phyloP scores from a whole-genome alignment of 2,888 invertebrate species.

The Prenolepis imparis region DNA sequence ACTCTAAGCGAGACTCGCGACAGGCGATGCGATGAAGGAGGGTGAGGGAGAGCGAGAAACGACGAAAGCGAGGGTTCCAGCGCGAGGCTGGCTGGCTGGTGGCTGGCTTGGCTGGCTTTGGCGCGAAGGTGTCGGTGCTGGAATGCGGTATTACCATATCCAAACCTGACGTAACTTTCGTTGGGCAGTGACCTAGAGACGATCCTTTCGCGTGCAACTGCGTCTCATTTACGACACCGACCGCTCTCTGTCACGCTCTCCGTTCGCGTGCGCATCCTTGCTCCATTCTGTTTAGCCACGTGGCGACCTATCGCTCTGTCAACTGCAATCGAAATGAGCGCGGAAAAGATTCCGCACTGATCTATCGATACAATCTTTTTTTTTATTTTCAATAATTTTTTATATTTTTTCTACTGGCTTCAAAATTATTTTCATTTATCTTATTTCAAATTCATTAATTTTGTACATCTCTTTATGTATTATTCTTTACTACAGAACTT shows the following conservation, averaged over 20 bases:
- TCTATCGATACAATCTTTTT: neutral
- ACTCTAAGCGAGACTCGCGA: conserved; percentile 65
- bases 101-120: conserved; percentile 27
- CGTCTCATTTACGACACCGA: conserved; percentile 69
- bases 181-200: conserved; percentile 84
- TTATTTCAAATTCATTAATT: neutral
- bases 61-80: conserved; percentile 40
- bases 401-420: neutral
- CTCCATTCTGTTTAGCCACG: conserved; percentile 34
- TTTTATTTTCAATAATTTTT: too few species aligned
- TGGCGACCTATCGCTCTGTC: neutral
- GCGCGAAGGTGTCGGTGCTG: conserved; percentile 78
- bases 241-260: conserved; percentile 36
- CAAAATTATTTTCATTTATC: neutral
- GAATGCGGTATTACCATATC: conserved; percentile 84
- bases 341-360: conserved; percentile 12
- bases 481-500: neutral
- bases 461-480: neutral
- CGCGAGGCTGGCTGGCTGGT: conserved; percentile 28
- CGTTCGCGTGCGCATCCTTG: conserved; percentile 49
- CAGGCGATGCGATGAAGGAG: conserved; percentile 30
- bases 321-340: neutral
- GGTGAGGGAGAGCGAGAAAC: conserved; percentile 51
- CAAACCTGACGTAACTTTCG: conserved; percentile 84
- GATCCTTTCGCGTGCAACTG: conserved; percentile 79